Evolutionary conservation across 2,113 vertebrate genomes (phyloP).

Genomic region (Phyllostomus discolor): DNA sequence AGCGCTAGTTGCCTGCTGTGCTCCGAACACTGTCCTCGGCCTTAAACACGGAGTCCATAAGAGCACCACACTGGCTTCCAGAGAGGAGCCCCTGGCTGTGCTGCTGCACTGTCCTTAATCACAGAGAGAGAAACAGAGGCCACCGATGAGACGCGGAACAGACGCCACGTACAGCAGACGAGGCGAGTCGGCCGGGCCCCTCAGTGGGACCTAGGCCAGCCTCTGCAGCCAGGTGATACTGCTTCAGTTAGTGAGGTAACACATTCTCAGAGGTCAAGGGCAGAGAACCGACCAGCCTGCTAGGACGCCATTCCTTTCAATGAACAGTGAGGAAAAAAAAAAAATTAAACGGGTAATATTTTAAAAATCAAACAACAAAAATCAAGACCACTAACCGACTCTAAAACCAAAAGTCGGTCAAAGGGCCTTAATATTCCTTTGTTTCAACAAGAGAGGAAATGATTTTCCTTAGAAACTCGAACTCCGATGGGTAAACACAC

Average conservation of each 20-base stretch:
- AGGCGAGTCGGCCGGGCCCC: not conserved
- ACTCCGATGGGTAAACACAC: not conserved
- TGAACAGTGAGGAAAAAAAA: not conserved
- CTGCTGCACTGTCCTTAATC: not conserved
- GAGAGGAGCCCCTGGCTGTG: not conserved
- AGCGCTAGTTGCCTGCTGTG: not conserved
- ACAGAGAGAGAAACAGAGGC: not conserved
- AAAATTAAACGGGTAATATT: not conserved
- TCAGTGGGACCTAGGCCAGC: not conserved
- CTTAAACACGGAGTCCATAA: not conserved
- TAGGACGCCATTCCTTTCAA: not conserved
- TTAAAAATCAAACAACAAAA: not conserved
- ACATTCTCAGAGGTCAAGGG: conserved; percentile 36
- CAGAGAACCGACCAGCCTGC: not conserved
- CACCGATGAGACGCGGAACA: conserved; percentile 33
- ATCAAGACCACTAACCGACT: not conserved
- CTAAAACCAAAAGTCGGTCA: conserved; percentile 42
- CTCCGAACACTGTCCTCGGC: not conserved
- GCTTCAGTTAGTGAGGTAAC: not conserved
- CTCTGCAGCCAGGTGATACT: not conserved
- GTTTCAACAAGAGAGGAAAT: conserved; percentile 41
- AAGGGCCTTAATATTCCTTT: conserved; percentile 31
- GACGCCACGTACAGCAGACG: conserved; percentile 8
- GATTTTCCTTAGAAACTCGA: conserved; percentile 38
- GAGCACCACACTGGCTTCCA: not conserved